These are phyloP conservation scores for Atta cephalotes DNA, from an alignment of 1,140 invertebrate genomes.

Conservation along the genomic window DNA sequence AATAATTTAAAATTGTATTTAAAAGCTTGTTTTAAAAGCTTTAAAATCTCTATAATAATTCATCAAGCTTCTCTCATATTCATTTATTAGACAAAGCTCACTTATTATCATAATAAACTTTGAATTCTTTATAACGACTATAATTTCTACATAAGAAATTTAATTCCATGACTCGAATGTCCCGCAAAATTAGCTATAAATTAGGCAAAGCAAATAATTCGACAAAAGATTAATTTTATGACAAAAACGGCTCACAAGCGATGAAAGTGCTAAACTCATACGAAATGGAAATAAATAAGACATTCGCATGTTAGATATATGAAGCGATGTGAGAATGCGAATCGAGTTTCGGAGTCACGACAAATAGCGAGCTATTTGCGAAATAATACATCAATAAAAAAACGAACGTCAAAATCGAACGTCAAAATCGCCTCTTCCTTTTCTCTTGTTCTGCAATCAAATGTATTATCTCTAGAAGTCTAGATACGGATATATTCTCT, in stretches of 20 bases:
- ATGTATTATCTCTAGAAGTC: slow-evolving; percentile 16
- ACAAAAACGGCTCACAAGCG: not conserved
- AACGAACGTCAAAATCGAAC: slow-evolving; percentile 45
- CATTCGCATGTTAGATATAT: slow-evolving; percentile 54
- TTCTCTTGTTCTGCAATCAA: slow-evolving; percentile 24
- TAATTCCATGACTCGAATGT: not conserved
- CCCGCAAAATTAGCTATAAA: not conserved
- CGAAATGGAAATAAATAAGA: slow-evolving; percentile 64
- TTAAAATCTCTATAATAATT: too few relatives aligned
- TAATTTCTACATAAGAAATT: slow-evolving; percentile 15
- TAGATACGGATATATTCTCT: not conserved
- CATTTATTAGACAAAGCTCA: not conserved
- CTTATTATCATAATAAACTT: not conserved
- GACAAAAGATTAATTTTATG: slow-evolving; percentile 17
- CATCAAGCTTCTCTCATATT: not conserved
- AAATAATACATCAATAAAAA: slow-evolving; percentile 73
- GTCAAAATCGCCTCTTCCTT: slow-evolving; percentile 39
- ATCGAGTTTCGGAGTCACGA: slow-evolving; percentile 61
- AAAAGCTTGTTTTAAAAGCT: not conserved
- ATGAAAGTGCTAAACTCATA: slow-evolving; percentile 36
- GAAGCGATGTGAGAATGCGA: slow-evolving; percentile 67
- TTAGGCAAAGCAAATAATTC: not conserved
- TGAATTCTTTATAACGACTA: not conserved
- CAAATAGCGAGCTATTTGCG: slow-evolving; percentile 75
- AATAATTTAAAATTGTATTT: not conserved